Percentiles rank a stretch among this genome's conserved stretches.
Evolutionary conservation across 2,113 vertebrate genomes (phyloP).

Genomic region (Campylomormyrus numenius): DNA sequence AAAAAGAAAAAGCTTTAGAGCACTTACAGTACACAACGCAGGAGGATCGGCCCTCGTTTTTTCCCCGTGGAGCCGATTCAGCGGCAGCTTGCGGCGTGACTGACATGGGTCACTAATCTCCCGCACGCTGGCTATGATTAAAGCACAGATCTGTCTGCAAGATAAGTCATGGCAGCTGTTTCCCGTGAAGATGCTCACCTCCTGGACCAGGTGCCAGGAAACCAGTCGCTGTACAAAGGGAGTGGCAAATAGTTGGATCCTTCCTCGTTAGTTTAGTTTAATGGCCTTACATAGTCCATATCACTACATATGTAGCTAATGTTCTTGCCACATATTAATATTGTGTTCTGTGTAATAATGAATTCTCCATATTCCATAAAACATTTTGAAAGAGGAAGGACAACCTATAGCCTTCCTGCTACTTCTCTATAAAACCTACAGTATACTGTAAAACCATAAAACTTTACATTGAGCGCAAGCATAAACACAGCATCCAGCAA

Average conservation of each 20-base stretch:
- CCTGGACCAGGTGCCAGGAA: not conserved
- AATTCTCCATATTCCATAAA: not conserved
- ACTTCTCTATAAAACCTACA: not conserved
- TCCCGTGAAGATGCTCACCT: not conserved
- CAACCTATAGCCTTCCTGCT: not conserved
- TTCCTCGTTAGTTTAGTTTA: not conserved
- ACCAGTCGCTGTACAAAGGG: not conserved
- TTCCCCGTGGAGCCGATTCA: not conserved
- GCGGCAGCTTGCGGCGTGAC: not conserved
- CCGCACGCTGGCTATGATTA: not conserved
- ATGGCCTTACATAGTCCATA: not conserved
- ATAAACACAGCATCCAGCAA: slow-evolving; percentile 2
- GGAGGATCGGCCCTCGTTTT: too few species aligned
- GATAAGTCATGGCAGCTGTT: not conserved
- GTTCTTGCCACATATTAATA: not conserved
- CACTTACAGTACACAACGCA: not conserved
- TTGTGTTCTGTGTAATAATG: not conserved
- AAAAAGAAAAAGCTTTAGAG: not conserved
- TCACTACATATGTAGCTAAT: not conserved
- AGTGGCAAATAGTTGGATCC: not conserved
- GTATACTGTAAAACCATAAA: not conserved
- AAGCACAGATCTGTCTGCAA: not conserved
- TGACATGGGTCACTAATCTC: not conserved
- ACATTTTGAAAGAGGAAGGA: not conserved
- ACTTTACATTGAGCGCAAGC: not conserved